Conservation (phyloP, 2,797 vertebrate species). For the Typhlichthys subterraneus region DNA sequence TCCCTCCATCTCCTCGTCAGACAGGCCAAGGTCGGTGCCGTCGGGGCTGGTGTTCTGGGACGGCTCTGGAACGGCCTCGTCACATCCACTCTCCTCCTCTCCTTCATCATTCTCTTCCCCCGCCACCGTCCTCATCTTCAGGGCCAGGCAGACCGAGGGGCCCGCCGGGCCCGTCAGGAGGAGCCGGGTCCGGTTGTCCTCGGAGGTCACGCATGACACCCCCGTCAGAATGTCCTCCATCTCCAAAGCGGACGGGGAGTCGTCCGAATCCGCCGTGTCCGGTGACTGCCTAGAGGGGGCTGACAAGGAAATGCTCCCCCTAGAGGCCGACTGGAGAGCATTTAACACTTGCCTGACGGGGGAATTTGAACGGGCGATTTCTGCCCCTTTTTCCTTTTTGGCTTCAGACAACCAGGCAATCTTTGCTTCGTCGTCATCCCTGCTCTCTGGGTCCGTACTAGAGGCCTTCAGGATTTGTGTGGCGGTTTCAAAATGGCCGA, state of each 20-base stretch:
- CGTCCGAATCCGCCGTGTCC: conserved; percentile 78
- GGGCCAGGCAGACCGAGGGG: conserved; percentile 58
- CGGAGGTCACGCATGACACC: conserved; percentile 71
- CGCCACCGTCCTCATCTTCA: conserved; percentile 43
- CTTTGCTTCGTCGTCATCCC: conserved; percentile 37
- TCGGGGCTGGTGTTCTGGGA: conserved; percentile 79
- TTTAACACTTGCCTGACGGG: conserved; percentile 73
- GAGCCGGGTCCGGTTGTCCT: conserved; percentile 55
- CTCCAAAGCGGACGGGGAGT: conserved; percentile 82
- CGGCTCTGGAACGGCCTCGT: conserved; percentile 65
- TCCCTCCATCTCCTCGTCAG: conserved; percentile 92
- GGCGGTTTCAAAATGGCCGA: conserved; percentile 11
- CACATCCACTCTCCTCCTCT: conserved; percentile 28
- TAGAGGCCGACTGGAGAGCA: conserved; percentile 69
- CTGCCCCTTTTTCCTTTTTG: conserved; percentile 53
- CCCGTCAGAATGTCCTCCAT: conserved; percentile 83
- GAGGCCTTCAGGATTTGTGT: conserved; percentile 24
- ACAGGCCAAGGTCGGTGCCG: conserved; percentile 87
- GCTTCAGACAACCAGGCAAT: conserved; percentile 44
- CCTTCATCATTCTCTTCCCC: too few species aligned
- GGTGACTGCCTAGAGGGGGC: conserved; percentile 72
- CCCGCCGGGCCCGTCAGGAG: conserved; percentile 63
- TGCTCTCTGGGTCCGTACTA: conserved; percentile 30
- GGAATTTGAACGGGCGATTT: conserved; percentile 59
- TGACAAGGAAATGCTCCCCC: conserved; percentile 63